These are phyloP conservation scores for Listrodromus nycthemerus DNA, from an alignment of 2,888 invertebrate species.

Conservation along the genomic window DNA sequence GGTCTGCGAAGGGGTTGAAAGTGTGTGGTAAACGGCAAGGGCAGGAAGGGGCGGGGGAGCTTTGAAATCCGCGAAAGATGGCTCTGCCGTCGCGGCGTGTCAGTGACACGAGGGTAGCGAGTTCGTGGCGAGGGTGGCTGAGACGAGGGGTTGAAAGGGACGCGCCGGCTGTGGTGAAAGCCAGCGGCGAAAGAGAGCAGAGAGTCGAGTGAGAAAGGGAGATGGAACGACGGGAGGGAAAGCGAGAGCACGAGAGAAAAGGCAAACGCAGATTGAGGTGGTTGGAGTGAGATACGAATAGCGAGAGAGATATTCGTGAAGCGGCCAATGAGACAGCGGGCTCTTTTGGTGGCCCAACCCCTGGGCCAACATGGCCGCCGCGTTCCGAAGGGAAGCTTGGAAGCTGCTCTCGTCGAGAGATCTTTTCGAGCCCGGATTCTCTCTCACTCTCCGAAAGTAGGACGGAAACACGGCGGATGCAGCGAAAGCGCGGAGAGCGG, in stretches of 20 bases:
- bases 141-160: conserved; percentile 38
- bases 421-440: conserved; percentile 65
- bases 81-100: conserved; percentile 60
- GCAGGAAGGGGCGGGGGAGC: conserved; percentile 12
- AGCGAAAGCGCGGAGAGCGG: conserved; percentile 59
- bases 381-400: conserved; percentile 78
- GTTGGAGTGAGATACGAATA: conserved; percentile 65
- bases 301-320: conserved; percentile 64
- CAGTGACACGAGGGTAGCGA: conserved; percentile 39
- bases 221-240: conserved; percentile 16
- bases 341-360: conserved; percentile 83
- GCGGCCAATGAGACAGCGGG: conserved; percentile 81
- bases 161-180: conserved; percentile 22
- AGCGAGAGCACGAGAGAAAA: conserved; percentile 25
- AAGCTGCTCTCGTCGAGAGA: conserved; percentile 75
- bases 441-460: conserved; percentile 58
- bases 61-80: conserved; percentile 62
- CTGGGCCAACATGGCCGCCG: conserved; percentile 83
- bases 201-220: conserved; percentile 6
- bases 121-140: conserved; percentile 30
- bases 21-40: conserved; percentile 9
- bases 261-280: conserved; percentile 44
- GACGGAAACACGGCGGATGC: conserved; percentile 58
- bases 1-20: conserved; percentile 21
- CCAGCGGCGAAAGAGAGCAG: conserved; percentile 50